Evolutionary conservation across 2,113 vertebrate genomes (phyloP).

Genomic region (Sardina pilchardus): DNA sequence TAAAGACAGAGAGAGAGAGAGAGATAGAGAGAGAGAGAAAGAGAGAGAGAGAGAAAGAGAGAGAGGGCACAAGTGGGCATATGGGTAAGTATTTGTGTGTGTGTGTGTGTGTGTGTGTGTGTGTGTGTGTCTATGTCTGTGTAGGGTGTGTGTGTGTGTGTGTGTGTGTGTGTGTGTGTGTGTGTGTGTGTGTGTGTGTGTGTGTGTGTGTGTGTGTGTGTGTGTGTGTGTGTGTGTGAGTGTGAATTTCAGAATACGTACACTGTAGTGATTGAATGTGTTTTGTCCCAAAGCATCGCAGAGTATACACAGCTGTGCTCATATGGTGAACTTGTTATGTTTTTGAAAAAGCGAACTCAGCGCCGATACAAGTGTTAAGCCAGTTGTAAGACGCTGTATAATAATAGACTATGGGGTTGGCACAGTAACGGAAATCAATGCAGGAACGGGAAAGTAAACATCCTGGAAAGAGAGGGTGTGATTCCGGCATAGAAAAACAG

Average conservation of each 20-base stretch:
- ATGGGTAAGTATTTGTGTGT: too few species aligned
- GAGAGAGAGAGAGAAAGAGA: too few species aligned
- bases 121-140: slow-evolving; percentile 26
- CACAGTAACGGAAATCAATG: background rate
- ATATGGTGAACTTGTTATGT: too few species aligned
- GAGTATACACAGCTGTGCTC: too few species aligned
- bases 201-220: background rate
- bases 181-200: slow-evolving; percentile 11
- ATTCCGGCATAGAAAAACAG: background rate
- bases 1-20: too few species aligned
- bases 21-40: too few species aligned
- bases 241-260: background rate
- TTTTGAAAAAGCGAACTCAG: too few species aligned
- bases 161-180: background rate
- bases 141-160: slow-evolving; percentile 5
- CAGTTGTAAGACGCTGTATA: too few species aligned
- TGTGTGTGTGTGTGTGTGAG: background rate
- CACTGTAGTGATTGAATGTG: too few species aligned
- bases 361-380: too few species aligned
- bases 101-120: background rate
- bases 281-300: too few species aligned
- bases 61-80: too few species aligned
- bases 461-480: background rate
- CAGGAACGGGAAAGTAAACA: background rate
- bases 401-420: background rate